Evolutionary conservation across 2,888 invertebrate genomes (phyloP), one percentile per base, ranked within the genome.

Genomic region (Endomychus coccineus): DNA sequence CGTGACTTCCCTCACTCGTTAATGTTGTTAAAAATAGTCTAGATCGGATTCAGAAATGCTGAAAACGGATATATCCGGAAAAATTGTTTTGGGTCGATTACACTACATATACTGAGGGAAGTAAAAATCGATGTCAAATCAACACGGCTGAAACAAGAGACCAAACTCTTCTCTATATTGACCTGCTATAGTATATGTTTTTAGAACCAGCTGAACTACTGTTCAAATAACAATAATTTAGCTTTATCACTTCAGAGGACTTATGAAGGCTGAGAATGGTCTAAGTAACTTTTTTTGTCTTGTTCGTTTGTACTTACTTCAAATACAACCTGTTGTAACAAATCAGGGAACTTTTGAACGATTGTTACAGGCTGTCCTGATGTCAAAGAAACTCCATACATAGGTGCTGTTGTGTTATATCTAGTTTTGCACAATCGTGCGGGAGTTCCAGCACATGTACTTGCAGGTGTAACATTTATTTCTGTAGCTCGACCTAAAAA

Each of bases 311-410:
- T 11, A 30, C 36, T 34, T 62, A 90, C 90, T 69, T 91, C 91
- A 59, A 89, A 91, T 34, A 91, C 88, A 39, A 91, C 90, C 68
- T 91, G 91, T 62, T 91, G 91, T 44, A 91, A 65, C 23, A 91
- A 71, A 68, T 91, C 91, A 1, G 91, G 91, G 58, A 92, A 92
- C 67, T 91, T 91, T 67, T 91, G 91, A 21, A 91, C 90, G 54
- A 91, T 91, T 34, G 90, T 90, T 50, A 91, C 90, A 1, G 90
- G 89, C 57, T 90, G 88, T 2, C 91, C 91, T 9, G 89, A 90
- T 10, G 91, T 91, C 22, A 91, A 70, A 11, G 89, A 90, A 25
- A 91, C 89, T n/a, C 91, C 91, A 60, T 89, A 91, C 85, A 91
- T 86, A 1, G 91, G 91, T 11, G 91, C 91, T 25, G 91, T 91